Percentiles rank a stretch among this genome's conserved stretches.
Evolutionary conservation across 2,888 invertebrate species (phyloP).

Genomic region (Sinhomidia bicolor): DNA sequence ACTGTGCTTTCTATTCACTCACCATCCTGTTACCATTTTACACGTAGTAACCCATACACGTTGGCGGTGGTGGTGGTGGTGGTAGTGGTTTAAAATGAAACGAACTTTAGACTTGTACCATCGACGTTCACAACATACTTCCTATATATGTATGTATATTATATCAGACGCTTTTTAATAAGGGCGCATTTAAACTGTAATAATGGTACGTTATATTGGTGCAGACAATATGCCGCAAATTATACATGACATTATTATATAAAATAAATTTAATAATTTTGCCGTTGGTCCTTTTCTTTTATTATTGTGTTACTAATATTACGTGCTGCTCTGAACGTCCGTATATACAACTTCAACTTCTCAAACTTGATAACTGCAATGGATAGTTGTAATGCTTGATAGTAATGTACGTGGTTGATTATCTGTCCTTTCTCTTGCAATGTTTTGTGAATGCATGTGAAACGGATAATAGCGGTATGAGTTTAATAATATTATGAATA

Average conservation of each 20-base stretch:
- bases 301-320: constrained; percentile 58
- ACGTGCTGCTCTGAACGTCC: constrained; percentile 50
- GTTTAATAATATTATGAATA: background rate
- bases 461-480: background rate
- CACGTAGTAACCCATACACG: constrained; percentile 41
- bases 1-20: constrained; percentile 63
- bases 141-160: background rate
- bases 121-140: no score
- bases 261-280: constrained; percentile 68
- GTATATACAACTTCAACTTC: constrained; percentile 65
- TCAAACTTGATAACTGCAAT: constrained; percentile 56
- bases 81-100: constrained; percentile 24
- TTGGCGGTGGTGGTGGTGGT: constrained; percentile 32
- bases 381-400: background rate
- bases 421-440: constrained; percentile 28
- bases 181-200: constrained; percentile 4
- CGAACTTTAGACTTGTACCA: background rate
- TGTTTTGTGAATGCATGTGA: constrained; percentile 34
- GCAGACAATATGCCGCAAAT: background rate
- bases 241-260: constrained; percentile 7
- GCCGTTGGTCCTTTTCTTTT: constrained; percentile 65
- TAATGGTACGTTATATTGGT: background rate
- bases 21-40: constrained; percentile 34
- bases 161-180: constrained; percentile 16
- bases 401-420: constrained; percentile 44